Evolutionary conservation across 2,113 vertebrate genomes (phyloP).

Genomic region (Myiagra hebetior): DNA sequence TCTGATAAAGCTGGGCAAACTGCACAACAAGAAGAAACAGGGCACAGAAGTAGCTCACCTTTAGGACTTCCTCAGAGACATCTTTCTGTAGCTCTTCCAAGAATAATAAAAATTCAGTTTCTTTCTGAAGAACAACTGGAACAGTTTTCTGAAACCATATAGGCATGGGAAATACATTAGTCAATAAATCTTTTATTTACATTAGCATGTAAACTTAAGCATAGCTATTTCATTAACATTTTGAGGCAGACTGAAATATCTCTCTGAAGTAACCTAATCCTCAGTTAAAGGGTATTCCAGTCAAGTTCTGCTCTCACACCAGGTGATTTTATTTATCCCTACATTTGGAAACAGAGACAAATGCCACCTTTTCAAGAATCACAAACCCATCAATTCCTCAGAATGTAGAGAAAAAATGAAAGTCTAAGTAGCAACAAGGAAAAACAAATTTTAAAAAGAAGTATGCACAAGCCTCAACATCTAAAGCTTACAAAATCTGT

Average conservation of each 20-base stretch:
- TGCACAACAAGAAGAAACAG: neutral
- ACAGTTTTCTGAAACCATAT: slow-evolving; percentile 61
- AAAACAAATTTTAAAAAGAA: neutral
- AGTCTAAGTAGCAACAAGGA: neutral
- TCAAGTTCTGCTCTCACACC: neutral
- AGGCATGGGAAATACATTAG: neutral
- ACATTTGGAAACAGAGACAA: neutral
- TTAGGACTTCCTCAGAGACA: slow-evolving; percentile 75
- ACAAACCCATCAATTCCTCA: neutral
- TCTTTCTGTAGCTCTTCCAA: slow-evolving; percentile 84
- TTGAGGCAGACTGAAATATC: neutral
- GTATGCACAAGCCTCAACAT: neutral
- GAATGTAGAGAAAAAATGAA: neutral
- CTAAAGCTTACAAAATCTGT: neutral
- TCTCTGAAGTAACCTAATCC: neutral
- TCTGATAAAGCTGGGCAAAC: neutral
- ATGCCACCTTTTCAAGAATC: neutral
- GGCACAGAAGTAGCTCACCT: slow-evolving; percentile 64
- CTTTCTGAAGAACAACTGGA: slow-evolving; percentile 68
- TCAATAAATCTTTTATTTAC: neutral
- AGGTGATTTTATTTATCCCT: neutral
- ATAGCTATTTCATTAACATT: neutral
- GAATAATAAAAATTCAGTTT: slow-evolving; percentile 88
- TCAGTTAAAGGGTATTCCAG: neutral
- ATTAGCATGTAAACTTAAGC: neutral